A percentile compares a stretch with the other conserved stretches of the same genome.
Conservation (phyloP, 2,113 vertebrate genomes). For the Ctenodactylus gundi region DNA sequence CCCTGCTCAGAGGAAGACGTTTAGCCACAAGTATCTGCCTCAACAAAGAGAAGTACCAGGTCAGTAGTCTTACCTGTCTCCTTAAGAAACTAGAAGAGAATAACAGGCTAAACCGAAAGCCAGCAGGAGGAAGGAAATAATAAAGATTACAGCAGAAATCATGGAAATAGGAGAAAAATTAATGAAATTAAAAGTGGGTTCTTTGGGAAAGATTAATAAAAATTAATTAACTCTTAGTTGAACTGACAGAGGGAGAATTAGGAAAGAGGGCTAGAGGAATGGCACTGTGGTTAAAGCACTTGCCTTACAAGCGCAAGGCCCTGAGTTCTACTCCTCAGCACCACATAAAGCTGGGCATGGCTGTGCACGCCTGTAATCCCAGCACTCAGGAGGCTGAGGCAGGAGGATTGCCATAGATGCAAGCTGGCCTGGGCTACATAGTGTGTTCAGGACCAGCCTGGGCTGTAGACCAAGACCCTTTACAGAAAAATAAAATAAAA, state of each 20-base stretch:
- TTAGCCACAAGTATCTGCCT: not conserved
- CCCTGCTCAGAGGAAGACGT: not conserved
- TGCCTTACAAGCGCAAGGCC: no score
- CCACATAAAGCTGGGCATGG: no score
- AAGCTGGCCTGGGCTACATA: no score
- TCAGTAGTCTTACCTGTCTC: not conserved
- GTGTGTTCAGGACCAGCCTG: no score
- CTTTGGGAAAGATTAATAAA: constrained; percentile 11
- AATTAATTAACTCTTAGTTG: not conserved
- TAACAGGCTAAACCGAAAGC: not conserved
- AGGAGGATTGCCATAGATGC: no score
- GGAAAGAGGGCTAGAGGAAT: not conserved
- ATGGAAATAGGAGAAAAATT: not conserved
- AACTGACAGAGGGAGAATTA: not conserved
- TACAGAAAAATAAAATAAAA: no score
- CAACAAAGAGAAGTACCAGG: not conserved
- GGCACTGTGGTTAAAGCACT: no score
- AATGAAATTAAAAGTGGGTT: not conserved
- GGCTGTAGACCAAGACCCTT: no score
- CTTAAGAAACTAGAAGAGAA: not conserved
- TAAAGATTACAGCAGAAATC: not conserved
- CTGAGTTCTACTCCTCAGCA: no score
- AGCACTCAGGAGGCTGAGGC: no score
- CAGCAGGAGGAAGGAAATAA: not conserved
- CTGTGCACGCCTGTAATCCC: no score